Evolutionary conservation across 2,797 vertebrate genomes (phyloP).

Genomic region (Eremophila alpestris): DNA sequence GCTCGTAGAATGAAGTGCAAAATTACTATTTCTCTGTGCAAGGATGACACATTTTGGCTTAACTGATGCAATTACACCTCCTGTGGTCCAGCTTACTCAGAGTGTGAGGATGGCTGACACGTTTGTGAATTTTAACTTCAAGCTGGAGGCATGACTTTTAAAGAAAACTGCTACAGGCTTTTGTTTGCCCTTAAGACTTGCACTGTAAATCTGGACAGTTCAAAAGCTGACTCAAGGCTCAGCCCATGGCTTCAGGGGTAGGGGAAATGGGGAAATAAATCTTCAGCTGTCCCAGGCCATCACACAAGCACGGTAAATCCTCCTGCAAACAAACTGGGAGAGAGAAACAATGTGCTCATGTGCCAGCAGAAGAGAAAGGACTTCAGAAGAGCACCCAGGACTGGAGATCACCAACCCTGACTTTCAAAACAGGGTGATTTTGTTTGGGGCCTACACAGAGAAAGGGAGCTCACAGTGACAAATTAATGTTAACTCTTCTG

Average conservation of each 20-base stretch:
- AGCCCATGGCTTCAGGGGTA: background rate
- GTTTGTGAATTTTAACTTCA: background rate
- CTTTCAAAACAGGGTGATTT: background rate
- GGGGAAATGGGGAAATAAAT: background rate
- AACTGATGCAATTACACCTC: background rate
- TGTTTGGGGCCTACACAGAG: background rate
- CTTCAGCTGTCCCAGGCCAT: background rate
- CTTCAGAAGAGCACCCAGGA: background rate
- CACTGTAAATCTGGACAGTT: background rate
- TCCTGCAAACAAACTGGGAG: background rate
- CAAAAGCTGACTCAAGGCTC: background rate
- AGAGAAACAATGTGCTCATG: accelerated
- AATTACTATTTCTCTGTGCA: background rate
- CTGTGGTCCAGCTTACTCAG: background rate
- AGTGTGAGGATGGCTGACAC: background rate
- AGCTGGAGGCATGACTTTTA: background rate
- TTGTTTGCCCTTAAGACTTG: background rate
- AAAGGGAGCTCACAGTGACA: background rate
- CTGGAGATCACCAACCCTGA: background rate
- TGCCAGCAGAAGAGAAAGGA: background rate
- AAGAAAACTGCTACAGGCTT: background rate
- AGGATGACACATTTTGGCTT: background rate
- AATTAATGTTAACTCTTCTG: background rate
- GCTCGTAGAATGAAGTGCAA: background rate
- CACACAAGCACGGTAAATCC: accelerated